These are phyloP conservation scores for Parthenolecanium corni DNA, from an alignment of 2,888 invertebrate species.

Conservation along the genomic window DNA sequence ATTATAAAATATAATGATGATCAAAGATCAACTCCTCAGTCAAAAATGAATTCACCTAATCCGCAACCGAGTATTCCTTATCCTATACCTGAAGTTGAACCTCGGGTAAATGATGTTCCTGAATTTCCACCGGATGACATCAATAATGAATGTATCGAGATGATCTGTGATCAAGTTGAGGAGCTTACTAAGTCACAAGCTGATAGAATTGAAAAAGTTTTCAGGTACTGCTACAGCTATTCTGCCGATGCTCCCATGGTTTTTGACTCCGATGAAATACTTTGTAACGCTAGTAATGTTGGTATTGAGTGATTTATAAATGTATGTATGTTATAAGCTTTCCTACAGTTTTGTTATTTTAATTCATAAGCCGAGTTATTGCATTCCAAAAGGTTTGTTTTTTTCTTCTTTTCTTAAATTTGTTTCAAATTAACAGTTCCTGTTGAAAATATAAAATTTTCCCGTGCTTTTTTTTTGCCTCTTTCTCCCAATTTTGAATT, in stretches of 20 bases:
- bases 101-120: conserved; percentile 1
- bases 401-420: not conserved
- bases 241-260: not conserved
- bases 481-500: no score
- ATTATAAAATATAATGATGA: not conserved
- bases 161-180: conserved; percentile 2
- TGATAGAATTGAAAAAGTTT: not conserved
- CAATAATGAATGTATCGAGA: conserved; percentile 9
- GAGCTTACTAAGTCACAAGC: not conserved
- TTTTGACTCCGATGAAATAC: not conserved
- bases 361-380: not conserved
- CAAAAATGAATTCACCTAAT: not conserved
- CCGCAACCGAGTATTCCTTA: not conserved
- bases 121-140: conserved; percentile 1
- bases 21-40: not conserved
- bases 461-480: no score
- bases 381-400: not conserved
- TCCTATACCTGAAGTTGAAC: not conserved
- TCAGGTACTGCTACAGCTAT: not conserved
- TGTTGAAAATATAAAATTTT: not conserved
- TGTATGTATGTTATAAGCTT: not conserved
- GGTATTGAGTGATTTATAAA: not conserved
- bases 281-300: not conserved
- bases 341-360: not conserved
- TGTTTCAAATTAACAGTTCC: not conserved